Percentiles rank a stretch among this genome's conserved stretches.
Conservation (phyloP, 2,113 vertebrate genomes). For the Sus scrofa region T2T-Sscrofa CM000813.6:2752001-2752500, state of each 20-base stretch:
- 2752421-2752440: too few relatives aligned
- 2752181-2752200: too few relatives aligned
- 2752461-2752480: accelerated
- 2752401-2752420: accelerated
- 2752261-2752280: background rate
- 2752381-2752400: background rate
- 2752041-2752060: background rate
- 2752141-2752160: background rate
- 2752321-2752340: background rate
- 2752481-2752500: accelerated
- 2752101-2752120: too few relatives aligned
- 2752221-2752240: background rate
- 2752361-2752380: accelerated
- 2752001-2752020: background rate
- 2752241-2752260: too few relatives aligned
- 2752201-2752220: background rate
- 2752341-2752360: background rate
- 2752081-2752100: background rate
- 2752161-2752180: too few relatives aligned
- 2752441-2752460: accelerated
- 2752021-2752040: background rate
- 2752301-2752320: background rate
- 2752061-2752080: too few relatives aligned
- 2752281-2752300: background rate
- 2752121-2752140: accelerated